These are phyloP conservation scores for Amphipyra tragopoginis DNA, from an alignment of 2,888 invertebrate species.

Conservation along the genomic window DNA sequence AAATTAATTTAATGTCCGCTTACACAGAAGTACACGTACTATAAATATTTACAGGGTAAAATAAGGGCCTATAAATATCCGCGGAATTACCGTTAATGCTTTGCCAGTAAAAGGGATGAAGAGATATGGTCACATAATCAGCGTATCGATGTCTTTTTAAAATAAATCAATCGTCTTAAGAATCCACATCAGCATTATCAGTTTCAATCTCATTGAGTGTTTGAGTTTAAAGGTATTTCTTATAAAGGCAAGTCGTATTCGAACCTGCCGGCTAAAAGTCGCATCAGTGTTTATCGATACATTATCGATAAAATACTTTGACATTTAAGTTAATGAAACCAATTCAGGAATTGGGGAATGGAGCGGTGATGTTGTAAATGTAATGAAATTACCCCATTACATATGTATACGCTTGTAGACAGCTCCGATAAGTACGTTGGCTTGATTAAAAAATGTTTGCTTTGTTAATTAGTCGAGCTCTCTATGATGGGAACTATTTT, in stretches of 20 bases:
- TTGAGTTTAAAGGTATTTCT: slow-evolving; percentile 66
- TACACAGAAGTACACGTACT: slow-evolving; percentile 7
- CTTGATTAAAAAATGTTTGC: slow-evolving; percentile 44
- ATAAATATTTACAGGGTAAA: slow-evolving; percentile 26
- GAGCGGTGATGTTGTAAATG: slow-evolving; percentile 40
- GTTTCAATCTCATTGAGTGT: slow-evolving; percentile 67
- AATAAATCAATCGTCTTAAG: slow-evolving; percentile 76
- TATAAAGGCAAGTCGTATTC: slow-evolving; percentile 63
- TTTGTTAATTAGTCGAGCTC: slow-evolving; percentile 40
- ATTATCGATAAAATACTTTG: slow-evolving; percentile 69
- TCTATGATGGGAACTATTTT: slow-evolving; percentile 19
- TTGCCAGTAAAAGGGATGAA: slow-evolving; percentile 48
- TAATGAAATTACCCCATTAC: slow-evolving; percentile 55
- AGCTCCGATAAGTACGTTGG: slow-evolving; percentile 18
- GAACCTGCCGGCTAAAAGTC: slow-evolving; percentile 66
- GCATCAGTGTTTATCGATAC: slow-evolving; percentile 68
- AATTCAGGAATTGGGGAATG: slow-evolving; percentile 53
- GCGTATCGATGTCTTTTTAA: slow-evolving; percentile 68
- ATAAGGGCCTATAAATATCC: slow-evolving; percentile 46
- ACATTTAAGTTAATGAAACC: slow-evolving; percentile 65
- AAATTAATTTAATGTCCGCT: slow-evolving; percentile 4
- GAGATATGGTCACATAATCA: slow-evolving; percentile 62
- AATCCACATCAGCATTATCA: slow-evolving; percentile 70
- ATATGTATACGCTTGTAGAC: slow-evolving; percentile 39
- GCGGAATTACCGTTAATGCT: slow-evolving; percentile 45